A percentile compares a stretch with the other conserved stretches of the same genome.
phyloP scores from a whole-genome alignment of 2,888 invertebrate species.

The Julus scanicus region DNA sequence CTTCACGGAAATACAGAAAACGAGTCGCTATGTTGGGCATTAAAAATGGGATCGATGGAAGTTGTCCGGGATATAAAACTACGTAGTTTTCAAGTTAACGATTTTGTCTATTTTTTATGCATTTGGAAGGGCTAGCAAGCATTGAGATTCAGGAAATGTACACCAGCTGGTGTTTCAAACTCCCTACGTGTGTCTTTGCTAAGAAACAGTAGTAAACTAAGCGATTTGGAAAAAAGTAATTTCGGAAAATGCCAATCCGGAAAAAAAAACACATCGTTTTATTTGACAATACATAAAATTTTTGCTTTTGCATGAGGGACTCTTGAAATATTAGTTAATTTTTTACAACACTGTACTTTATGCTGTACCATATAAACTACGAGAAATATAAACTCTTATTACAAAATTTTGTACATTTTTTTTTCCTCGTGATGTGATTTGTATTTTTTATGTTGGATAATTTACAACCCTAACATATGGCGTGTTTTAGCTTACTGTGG shows the following conservation, averaged over 20 bases:
- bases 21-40: neutral
- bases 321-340: neutral
- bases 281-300: neutral
- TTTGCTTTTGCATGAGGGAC: neutral
- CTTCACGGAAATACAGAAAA: constrained; percentile 1
- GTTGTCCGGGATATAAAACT: constrained; percentile 31
- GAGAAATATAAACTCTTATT: neutral
- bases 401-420: no score
- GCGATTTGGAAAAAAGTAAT: neutral
- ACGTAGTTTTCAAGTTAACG: constrained; percentile 20
- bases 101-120: constrained; percentile 45
- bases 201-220: neutral
- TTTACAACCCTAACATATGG: no score
- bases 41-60: neutral
- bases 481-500: no score
- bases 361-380: neutral
- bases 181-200: neutral
- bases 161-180: constrained; percentile 31
- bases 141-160: constrained; percentile 32
- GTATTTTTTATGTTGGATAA: no score
- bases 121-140: neutral
- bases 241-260: neutral
- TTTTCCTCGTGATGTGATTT: no score
- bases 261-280: neutral
- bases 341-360: neutral